These are phyloP conservation scores for Athene noctua DNA, from an alignment of 2,113 vertebrate genomes.

Conservation along the genomic window DNA sequence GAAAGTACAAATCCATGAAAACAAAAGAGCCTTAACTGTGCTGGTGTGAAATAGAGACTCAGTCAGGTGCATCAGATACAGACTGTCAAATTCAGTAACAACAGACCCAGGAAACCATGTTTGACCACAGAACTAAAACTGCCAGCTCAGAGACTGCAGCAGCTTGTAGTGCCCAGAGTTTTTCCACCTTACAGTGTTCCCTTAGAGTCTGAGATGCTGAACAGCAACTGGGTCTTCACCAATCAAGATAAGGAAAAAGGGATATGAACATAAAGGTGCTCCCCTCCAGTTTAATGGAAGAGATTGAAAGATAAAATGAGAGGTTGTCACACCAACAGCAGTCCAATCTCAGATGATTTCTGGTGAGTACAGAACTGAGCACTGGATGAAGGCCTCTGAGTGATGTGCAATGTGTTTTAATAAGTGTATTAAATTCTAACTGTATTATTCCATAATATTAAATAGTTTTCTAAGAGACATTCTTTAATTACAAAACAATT, in stretches of 20 bases:
- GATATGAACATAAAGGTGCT: background rate
- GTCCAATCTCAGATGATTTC: background rate
- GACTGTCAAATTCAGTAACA: background rate
- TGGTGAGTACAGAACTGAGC: background rate
- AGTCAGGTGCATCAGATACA: background rate
- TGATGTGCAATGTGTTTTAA: background rate
- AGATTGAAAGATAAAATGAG: background rate
- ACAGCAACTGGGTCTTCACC: background rate
- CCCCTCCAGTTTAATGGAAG: background rate
- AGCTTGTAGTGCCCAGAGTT: background rate
- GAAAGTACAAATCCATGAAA: background rate
- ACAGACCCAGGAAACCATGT: background rate
- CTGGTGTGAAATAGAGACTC: background rate
- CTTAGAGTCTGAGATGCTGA: background rate
- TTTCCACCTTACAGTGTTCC: background rate
- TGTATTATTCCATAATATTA: background rate
- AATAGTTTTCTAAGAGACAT: background rate
- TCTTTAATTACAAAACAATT: background rate
- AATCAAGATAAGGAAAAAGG: background rate
- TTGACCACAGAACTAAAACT: background rate
- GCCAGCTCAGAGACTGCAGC: background rate
- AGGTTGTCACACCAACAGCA: accelerated
- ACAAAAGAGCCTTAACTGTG: background rate
- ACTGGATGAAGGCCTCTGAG: background rate
- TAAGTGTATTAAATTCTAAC: background rate